Base-by-base conservation (phyloP, 2,888 invertebrate genomes). In the Acanthacorydalis orientalis region DNA sequence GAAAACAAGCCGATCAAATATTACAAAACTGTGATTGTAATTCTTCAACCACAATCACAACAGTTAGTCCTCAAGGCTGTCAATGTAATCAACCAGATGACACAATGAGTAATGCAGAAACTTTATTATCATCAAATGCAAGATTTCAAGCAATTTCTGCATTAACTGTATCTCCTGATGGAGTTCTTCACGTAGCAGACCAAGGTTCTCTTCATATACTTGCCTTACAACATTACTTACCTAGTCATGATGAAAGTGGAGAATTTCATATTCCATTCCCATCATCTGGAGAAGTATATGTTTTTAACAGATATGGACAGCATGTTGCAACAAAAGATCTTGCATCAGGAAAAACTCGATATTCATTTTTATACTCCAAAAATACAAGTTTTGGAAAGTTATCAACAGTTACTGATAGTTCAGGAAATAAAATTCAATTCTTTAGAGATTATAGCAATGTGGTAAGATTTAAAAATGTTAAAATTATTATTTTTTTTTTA, bases 301-400 rank as follows among this genome's bases (percentile, higher is more conserved):
- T 90, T 1, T 92, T 92, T 65, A 92, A 92, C 66, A 77, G 88
- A 31, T 92, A 91, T 60, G 97, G 98, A 1, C 96, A 96, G 64
- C 98, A 98, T 65, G 85, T 90, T 31, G 84, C 86, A 31, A 96
- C 96, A 2, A 88, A 87, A 63, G 93, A 95, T 65, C 70, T 95
- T 50, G 86, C 95, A 43, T 95, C 95, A n/a, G 91, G 88, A 43
- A 89, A 90, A 67, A 86, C 86, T 6, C 77, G 92, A 62, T 96
- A 95, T 65, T 88, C 91, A 43, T 97, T 97, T 72, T 74, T 93
- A 23, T 97, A 97, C 70, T 93, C 91, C 43, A 96, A 96, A 60
- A 93, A 92, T 62, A 92, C 92, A 7, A 91, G 90, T 61, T 93
- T 92, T 57, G 95, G 96, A 0, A 89, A 90, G 60, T 69, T 97